Conservation (phyloP, 1,140 invertebrate species). For the Lerema accius region DNA sequence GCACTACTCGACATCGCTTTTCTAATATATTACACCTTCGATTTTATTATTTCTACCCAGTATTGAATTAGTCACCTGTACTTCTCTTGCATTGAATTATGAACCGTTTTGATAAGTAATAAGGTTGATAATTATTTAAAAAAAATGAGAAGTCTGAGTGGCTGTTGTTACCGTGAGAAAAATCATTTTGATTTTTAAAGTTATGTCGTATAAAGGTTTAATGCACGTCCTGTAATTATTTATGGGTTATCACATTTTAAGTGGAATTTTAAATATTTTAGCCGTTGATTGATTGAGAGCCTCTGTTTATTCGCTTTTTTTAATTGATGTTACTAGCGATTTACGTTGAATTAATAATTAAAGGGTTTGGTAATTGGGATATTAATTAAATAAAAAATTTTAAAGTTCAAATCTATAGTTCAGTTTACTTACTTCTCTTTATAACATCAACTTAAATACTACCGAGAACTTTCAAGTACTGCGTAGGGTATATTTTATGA, state of each 20-base stretch:
- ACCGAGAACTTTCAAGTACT: too few relatives aligned
- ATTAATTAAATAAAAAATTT: too few relatives aligned
- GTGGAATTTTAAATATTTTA: conserved; percentile 18
- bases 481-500: too few relatives aligned
- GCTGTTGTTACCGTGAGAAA: conserved; percentile 19
- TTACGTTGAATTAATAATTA: too few relatives aligned
- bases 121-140: neutral
- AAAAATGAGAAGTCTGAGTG: neutral
- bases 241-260: conserved; percentile 12
- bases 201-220: conserved; percentile 16
- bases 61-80: conserved; percentile 9
- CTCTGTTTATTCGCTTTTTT: too few relatives aligned
- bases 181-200: conserved; percentile 18
- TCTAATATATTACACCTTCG: conserved; percentile 46
- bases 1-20: conserved; percentile 45
- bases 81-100: neutral
- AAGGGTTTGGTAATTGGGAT: too few relatives aligned
- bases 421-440: too few relatives aligned
- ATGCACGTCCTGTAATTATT: conserved; percentile 19
- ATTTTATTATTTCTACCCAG: conserved; percentile 47
- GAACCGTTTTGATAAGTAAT: neutral
- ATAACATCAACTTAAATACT: too few relatives aligned
- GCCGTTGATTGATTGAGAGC: neutral
- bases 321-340: too few relatives aligned
- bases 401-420: too few relatives aligned